phyloP scores from a whole-genome alignment of 2,888 invertebrate genomes.

The Crocallis elinguaria region DNA sequence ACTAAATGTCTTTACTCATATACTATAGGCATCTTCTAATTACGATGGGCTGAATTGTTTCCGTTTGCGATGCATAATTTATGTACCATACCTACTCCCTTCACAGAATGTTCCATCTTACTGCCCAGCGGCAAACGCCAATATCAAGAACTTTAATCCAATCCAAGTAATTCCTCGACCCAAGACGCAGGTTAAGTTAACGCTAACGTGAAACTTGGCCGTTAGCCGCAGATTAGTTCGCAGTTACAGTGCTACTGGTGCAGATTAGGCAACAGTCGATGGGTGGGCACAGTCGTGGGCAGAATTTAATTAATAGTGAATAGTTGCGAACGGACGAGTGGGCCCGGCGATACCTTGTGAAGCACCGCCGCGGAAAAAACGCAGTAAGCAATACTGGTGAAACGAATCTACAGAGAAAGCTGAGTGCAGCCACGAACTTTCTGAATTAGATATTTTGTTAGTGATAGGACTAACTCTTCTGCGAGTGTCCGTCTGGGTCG shows the following conservation, averaged over 20 bases:
- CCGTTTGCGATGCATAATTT: too few relatives aligned
- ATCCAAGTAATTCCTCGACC: slow-evolving; percentile 35
- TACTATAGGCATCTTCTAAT: too few relatives aligned
- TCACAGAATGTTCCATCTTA: slow-evolving; percentile 2
- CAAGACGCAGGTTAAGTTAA: slow-evolving; percentile 53
- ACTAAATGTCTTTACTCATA: too few relatives aligned
- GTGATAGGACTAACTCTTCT: too few relatives aligned
- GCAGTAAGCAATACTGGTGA: not conserved
- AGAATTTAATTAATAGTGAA: slow-evolving; percentile 65
- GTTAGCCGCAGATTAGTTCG: slow-evolving; percentile 28
- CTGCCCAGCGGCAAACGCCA: slow-evolving; percentile 13
- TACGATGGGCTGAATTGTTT: too few relatives aligned
- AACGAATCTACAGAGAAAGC: not conserved
- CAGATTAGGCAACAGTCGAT: slow-evolving; percentile 6
- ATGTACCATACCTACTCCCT: not conserved
- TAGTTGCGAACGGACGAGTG: slow-evolving; percentile 47
- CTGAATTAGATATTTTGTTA: too few relatives aligned
- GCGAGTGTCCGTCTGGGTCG: too few relatives aligned
- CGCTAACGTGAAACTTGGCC: slow-evolving; percentile 39
- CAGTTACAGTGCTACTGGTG: slow-evolving; percentile 8
- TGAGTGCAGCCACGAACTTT: not conserved
- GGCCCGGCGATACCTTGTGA: slow-evolving; percentile 34
- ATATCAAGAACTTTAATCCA: slow-evolving; percentile 25
- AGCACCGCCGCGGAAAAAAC: not conserved
- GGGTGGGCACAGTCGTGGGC: slow-evolving; percentile 19